Base-by-base conservation (phyloP, 2,113 vertebrate species). In the Pachycephala philippinensis region DNA sequence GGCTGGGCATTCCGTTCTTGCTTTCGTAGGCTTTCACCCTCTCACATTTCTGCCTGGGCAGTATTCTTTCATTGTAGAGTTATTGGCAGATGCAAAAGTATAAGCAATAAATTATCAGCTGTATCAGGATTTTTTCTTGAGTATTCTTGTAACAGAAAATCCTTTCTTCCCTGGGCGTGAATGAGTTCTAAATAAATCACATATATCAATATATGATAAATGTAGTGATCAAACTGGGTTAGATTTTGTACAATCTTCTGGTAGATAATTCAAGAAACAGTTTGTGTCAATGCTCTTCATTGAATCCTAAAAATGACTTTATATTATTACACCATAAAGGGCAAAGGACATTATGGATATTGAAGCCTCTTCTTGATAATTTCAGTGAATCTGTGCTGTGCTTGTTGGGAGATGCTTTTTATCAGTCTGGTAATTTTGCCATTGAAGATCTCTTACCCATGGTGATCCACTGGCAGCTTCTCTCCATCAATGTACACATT, bases 401-500 rank as follows among this genome's bases (percentile, higher is more conserved):
- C 39, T 77, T 80, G 3, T 50, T 54, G 45, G 42, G 23, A 74
- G 21, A 11, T 49, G n/a, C 15, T 42, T 76, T 76, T 35, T 61
- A 35, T 21, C 30, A 54, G 30, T 68, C 53, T 89, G 21, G 37
- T 70, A 56, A 39, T 80, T 84, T 82, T 80, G 42, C 42, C 20
- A 6, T 3, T 69, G 59, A 80, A 70, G 30, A 17, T 88, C 47
- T 70, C 27, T 54, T 54, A 26, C 6, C 22, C 1, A 0, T 54
- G 17, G 39, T 47, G 27, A 47, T 71, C 42, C 42, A 27, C 6
- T 70, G 49, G n/a, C 17, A 63, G 9, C 23, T 94, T 96, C 26
- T 56, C 4, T 68, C 37, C 27, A 15, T 68, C 35, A 74, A 1
- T 1, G 1, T 57, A 23, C 15, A 14, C 0, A 0, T 39, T 57